Percentiles rank a stretch among this genome's conserved stretches.
Evolutionary conservation across 2,113 vertebrate genomes (phyloP).

Genomic region (Rhinopomastus cyanomelas): DNA sequence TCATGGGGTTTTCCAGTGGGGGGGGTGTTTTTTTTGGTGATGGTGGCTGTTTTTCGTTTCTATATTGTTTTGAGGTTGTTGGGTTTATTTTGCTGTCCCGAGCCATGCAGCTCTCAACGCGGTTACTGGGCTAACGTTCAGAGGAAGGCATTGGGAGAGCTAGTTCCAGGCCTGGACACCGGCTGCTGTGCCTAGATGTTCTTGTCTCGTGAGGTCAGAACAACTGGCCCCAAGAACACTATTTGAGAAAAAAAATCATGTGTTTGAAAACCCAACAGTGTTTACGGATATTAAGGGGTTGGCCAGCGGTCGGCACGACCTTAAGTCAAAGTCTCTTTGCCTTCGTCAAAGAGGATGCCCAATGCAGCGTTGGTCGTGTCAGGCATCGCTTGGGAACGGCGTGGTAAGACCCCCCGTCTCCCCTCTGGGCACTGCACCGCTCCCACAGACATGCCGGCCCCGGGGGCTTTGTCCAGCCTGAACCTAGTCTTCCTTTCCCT

Average conservation of each 20-base stretch:
- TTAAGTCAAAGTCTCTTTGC: not conserved
- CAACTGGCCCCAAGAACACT: not conserved
- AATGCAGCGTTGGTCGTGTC: not conserved
- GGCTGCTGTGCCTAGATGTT: not conserved
- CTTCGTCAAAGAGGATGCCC: not conserved
- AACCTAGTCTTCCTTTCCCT: constrained; percentile 56
- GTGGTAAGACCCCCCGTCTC: not conserved
- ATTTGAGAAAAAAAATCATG: not conserved
- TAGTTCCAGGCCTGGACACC: constrained; percentile 64
- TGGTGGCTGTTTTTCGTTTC: constrained; percentile 35
- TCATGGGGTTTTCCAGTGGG: constrained; percentile 47
- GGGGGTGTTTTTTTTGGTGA: constrained; percentile 53
- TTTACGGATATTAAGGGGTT: not conserved
- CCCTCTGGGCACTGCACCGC: not conserved
- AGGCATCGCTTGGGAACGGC: not conserved
- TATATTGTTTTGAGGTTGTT: constrained; percentile 43
- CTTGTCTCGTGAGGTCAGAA: not conserved
- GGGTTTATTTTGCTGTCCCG: constrained; percentile 47
- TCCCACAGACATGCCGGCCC: not conserved
- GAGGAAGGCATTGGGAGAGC: constrained; percentile 65
- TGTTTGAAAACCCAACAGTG: not conserved
- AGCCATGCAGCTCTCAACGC: constrained; percentile 67
- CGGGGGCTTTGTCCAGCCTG: constrained; percentile 41
- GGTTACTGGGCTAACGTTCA: constrained; percentile 64
- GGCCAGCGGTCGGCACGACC: not conserved